A percentile compares a stretch with the other conserved stretches of the same genome.
These are phyloP conservation scores for Orthosia incerta DNA, from an alignment of 2,888 invertebrate species.

Conservation along the genomic window DNA sequence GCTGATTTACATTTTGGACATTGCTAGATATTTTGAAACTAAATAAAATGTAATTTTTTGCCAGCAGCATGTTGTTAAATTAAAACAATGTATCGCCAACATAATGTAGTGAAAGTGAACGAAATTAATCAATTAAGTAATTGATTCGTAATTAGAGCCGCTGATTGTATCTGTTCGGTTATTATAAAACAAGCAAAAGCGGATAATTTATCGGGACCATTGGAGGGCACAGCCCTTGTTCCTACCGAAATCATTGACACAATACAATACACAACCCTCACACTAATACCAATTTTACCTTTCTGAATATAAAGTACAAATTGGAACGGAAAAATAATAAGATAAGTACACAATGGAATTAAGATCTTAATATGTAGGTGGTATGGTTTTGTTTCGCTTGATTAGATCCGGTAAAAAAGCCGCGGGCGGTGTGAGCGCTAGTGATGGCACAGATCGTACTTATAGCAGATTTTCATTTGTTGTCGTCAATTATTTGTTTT, in stretches of 20 bases:
- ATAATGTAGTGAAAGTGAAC: conserved; percentile 16
- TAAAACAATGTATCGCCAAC: background rate
- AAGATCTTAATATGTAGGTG: conserved; percentile 69
- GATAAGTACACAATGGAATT: conserved; percentile 68
- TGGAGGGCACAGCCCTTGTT: conserved; percentile 69
- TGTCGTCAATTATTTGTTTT: conserved; percentile 58
- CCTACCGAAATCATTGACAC: conserved; percentile 73
- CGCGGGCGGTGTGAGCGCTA: conserved; percentile 73
- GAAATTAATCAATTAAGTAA: conserved; percentile 61
- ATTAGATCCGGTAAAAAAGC: conserved; percentile 59
- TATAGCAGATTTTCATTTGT: conserved; percentile 49
- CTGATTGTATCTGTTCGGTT: conserved; percentile 63
- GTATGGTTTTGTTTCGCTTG: conserved; percentile 73
- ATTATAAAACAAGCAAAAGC: conserved; percentile 60
- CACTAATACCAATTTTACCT: conserved; percentile 56
- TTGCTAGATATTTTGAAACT: no score
- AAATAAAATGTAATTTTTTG: no score
- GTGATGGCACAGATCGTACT: conserved; percentile 73
- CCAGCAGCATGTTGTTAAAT: background rate
- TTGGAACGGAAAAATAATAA: conserved; percentile 66
- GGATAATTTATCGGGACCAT: conserved; percentile 65
- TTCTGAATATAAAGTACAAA: conserved; percentile 48
- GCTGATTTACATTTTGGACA: background rate
- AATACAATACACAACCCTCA: conserved; percentile 51
- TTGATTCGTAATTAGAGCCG: conserved; percentile 52